Conservation (phyloP, 2,888 invertebrate genomes). For the Synergus japonicus region DNA sequence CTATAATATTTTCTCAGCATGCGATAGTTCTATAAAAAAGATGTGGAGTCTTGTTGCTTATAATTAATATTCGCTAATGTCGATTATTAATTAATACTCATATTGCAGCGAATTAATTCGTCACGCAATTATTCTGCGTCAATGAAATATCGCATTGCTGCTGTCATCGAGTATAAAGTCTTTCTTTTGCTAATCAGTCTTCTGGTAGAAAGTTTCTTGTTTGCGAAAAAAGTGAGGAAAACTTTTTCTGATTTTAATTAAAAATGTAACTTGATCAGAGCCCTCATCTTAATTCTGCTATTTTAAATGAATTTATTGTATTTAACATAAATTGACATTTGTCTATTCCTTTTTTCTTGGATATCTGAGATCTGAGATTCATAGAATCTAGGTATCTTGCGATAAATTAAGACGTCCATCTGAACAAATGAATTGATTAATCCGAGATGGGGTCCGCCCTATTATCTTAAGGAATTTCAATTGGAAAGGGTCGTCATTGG, state of each 20-base stretch:
- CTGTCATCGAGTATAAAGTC: neutral
- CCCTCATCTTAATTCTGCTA: neutral
- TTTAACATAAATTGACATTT: neutral
- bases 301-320: neutral
- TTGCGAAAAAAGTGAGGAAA: neutral
- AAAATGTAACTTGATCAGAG: neutral
- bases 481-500: conserved; percentile 2
- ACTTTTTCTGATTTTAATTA: neutral
- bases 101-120: conserved; percentile 28
- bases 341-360: neutral
- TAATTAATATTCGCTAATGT: conserved; percentile 27
- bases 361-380: neutral
- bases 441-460: conserved; percentile 16
- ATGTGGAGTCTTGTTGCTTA: neutral
- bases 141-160: neutral
- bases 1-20: conserved; percentile 20
- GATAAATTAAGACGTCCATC: neutral
- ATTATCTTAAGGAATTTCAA: conserved; percentile 21
- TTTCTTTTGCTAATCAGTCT: conserved; percentile 16
- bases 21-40: conserved; percentile 15
- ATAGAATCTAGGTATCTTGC: neutral
- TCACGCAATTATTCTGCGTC: conserved; percentile 23
- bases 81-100: conserved; percentile 31
- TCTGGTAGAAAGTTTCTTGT: neutral
- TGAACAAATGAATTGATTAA: conserved; percentile 10